Percentiles rank a stretch among this genome's conserved stretches.
phyloP scores from a whole-genome alignment of 2,113 vertebrate species.

The Gnathonemus longibarbis region DNA sequence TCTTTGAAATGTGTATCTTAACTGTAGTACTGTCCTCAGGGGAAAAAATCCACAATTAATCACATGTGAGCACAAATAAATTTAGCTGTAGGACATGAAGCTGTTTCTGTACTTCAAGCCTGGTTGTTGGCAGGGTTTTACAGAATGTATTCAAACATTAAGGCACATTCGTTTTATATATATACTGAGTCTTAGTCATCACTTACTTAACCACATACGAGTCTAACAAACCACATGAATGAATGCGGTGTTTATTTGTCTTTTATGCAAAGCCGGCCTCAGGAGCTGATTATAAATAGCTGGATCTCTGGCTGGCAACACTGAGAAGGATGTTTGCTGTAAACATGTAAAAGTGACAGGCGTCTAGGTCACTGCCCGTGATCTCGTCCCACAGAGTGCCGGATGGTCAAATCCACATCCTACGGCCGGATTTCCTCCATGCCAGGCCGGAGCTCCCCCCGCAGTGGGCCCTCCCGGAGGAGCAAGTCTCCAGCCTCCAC shows the following conservation, averaged over 20 bases:
- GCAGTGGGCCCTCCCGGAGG: slow-evolving; percentile 75
- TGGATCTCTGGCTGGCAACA: neutral
- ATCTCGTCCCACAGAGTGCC: slow-evolving; percentile 70
- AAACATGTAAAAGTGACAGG: neutral
- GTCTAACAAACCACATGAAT: neutral
- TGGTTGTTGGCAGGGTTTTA: neutral
- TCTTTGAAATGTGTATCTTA: neutral
- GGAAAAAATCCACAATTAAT: neutral
- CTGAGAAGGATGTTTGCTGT: neutral
- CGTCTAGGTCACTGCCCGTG: neutral
- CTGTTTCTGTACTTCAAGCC: neutral
- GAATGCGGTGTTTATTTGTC: neutral
- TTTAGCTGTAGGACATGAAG: neutral
- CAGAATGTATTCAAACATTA: neutral
- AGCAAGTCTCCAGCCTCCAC: slow-evolving; percentile 93
- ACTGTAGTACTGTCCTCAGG: neutral
- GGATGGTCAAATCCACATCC: slow-evolving; percentile 88
- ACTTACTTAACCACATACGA: neutral
- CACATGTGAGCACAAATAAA: neutral
- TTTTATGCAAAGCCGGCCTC: neutral
- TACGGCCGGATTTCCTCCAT: slow-evolving; percentile 85
- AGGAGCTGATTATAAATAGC: neutral
- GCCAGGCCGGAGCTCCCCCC: slow-evolving; percentile 74
- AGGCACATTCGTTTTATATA: neutral
- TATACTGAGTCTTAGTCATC: neutral